Percentiles rank a stretch among this genome's conserved stretches.
These are phyloP conservation scores for Dromas ardeola DNA, from an alignment of 2,113 vertebrate species.

Conservation along the genomic window DNA sequence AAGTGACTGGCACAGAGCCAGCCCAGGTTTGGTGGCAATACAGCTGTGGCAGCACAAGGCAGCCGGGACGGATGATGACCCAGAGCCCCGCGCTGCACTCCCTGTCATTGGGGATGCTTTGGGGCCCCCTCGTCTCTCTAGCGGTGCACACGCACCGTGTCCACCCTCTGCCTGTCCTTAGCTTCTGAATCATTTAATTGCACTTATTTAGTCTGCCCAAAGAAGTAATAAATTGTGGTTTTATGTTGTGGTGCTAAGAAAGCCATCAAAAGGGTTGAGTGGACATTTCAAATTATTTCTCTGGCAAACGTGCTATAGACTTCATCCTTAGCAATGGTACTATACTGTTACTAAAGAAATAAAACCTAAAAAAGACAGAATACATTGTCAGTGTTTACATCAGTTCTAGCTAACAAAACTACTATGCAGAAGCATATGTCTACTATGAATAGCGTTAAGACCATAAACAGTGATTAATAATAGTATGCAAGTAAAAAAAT, in stretches of 20 bases:
- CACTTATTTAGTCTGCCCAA: neutral
- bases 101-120: neutral
- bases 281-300: neutral
- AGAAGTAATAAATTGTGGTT: neutral
- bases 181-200: neutral
- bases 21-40: neutral
- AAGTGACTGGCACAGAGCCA: neutral
- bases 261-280: neutral
- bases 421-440: neutral
- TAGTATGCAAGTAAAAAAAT: neutral
- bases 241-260: neutral
- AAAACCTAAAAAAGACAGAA: neutral
- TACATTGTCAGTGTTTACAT: neutral
- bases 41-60: neutral
- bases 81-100: neutral
- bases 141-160: neutral
- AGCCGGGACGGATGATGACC: accelerated
- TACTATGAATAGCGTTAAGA: neutral
- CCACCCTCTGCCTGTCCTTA: neutral
- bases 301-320: neutral
- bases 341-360: neutral
- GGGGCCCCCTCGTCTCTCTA: neutral
- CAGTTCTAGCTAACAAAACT: neutral
- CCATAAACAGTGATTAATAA: neutral
- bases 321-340: neutral